Conservation (phyloP, 2,113 vertebrate genomes). For the Ammodytes marinus region DNA sequence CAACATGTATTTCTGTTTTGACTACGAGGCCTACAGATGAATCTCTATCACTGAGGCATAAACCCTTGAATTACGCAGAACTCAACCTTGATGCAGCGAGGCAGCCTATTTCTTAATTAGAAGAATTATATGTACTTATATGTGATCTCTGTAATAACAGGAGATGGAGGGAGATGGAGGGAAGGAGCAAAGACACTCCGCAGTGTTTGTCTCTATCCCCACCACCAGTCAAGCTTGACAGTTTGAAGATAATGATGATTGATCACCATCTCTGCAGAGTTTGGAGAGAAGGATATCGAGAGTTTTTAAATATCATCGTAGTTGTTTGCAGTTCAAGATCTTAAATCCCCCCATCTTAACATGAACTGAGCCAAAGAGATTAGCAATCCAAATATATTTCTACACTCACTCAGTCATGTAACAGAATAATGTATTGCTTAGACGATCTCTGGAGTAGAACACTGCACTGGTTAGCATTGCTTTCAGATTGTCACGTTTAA, state of each 20-base stretch:
- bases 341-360: constrained; percentile 16
- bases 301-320: constrained; percentile 26
- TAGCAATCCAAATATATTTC: constrained; percentile 1
- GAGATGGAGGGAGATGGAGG: constrained; percentile 32
- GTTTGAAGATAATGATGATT: constrained; percentile 2
- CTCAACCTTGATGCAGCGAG: constrained; percentile 32
- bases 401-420: neutral
- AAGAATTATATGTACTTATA: constrained; percentile 39
- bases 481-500: neutral
- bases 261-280: constrained; percentile 29
- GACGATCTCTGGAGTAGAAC: neutral
- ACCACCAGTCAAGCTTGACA: constrained; percentile 5
- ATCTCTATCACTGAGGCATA: constrained; percentile 18
- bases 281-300: neutral
- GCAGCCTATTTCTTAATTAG: constrained; percentile 53
- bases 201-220: constrained; percentile 26
- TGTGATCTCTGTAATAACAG: constrained; percentile 53
- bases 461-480: neutral
- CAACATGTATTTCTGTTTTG: neutral
- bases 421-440: neutral
- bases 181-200: constrained; percentile 9
- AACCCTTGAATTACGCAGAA: constrained; percentile 31
- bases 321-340: constrained; percentile 8
- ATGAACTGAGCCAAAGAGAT: neutral
- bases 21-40: neutral